Percentiles rank a stretch among this genome's conserved stretches.
These are phyloP conservation scores for Pinna nobilis DNA, from an alignment of 1,140 invertebrate species.

Conservation along the genomic window DNA sequence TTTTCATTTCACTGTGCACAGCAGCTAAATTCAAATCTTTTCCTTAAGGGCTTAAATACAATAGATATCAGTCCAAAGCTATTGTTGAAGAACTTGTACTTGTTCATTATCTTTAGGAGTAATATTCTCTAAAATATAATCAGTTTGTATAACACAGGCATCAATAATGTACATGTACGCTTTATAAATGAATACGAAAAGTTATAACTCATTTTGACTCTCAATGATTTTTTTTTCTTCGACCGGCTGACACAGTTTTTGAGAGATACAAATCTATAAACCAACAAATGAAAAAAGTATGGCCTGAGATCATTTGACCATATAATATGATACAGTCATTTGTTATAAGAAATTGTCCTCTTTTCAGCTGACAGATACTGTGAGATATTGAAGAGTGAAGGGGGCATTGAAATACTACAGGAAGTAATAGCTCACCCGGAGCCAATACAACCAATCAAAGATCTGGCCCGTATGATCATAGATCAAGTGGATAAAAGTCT, in stretches of 20 bases:
- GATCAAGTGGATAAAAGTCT: slow-evolving; percentile 6
- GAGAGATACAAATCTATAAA: neutral
- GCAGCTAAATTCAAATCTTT: too few species aligned
- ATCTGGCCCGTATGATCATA: neutral
- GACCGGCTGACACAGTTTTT: neutral
- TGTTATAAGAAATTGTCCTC: neutral
- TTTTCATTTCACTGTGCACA: too few species aligned
- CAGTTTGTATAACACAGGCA: too few species aligned
- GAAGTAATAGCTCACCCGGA: neutral
- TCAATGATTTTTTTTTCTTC: neutral
- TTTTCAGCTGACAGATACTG: slow-evolving; percentile 92
- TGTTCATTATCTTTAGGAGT: too few species aligned
- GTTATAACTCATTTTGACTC: too few species aligned
- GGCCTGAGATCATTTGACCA: neutral
- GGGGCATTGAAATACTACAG: slow-evolving; percentile 80
- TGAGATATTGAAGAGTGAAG: slow-evolving; percentile 87
- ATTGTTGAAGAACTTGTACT: too few species aligned
- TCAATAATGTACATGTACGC: too few species aligned
- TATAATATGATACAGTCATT: neutral
- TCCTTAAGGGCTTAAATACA: too few species aligned
- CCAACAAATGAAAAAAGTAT: neutral
- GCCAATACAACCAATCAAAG: neutral
- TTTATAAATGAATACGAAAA: too few species aligned
- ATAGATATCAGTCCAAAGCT: too few species aligned
- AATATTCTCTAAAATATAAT: too few species aligned